Percentiles rank a stretch among this genome's conserved stretches.
Evolutionary conservation across 2,888 invertebrate genomes (phyloP).

Genomic region (Eristalis arbustorum): DNA sequence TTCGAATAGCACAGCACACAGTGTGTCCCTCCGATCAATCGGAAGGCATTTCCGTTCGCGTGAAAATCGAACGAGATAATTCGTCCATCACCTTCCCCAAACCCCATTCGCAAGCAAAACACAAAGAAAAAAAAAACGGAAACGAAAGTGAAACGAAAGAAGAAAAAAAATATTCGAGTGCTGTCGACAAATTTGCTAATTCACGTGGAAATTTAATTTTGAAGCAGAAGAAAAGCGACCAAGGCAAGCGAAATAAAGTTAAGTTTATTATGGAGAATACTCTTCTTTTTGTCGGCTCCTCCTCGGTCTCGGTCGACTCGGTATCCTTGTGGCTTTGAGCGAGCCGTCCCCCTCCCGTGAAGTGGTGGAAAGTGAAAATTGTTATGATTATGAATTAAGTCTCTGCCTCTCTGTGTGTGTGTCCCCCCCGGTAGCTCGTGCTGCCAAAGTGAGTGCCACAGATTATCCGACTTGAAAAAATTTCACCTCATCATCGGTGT

Average conservation of each 20-base stretch:
- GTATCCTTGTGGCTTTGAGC: constrained; percentile 13
- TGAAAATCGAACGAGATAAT: constrained; percentile 36
- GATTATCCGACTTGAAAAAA: constrained; percentile 51
- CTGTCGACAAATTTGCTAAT: constrained; percentile 42
- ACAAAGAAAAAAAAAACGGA: neutral
- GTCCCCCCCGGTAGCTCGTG: neutral
- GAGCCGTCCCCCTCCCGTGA: constrained; percentile 26
- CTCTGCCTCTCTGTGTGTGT: constrained; percentile 5
- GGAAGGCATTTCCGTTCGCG: constrained; percentile 39
- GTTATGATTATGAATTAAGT: constrained; percentile 64
- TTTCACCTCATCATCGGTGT: neutral
- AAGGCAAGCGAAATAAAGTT: constrained; percentile 18
- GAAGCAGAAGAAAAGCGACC: constrained; percentile 11
- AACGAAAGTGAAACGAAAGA: constrained; percentile 1
- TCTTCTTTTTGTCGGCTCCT: constrained; percentile 3
- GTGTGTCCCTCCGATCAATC: too few species aligned
- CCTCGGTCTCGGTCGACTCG: neutral
- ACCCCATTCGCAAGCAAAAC: neutral
- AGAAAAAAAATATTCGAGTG: constrained; percentile 22
- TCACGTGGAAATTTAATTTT: constrained; percentile 54
- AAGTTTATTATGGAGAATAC: constrained; percentile 42
- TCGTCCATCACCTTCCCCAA: neutral
- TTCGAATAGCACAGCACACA: neutral
- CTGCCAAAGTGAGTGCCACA: constrained; percentile 36
- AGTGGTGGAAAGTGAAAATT: constrained; percentile 60